These are phyloP conservation scores for Cheilosia grossa DNA, from an alignment of 2,888 invertebrate genomes.

Conservation along the genomic window DNA sequence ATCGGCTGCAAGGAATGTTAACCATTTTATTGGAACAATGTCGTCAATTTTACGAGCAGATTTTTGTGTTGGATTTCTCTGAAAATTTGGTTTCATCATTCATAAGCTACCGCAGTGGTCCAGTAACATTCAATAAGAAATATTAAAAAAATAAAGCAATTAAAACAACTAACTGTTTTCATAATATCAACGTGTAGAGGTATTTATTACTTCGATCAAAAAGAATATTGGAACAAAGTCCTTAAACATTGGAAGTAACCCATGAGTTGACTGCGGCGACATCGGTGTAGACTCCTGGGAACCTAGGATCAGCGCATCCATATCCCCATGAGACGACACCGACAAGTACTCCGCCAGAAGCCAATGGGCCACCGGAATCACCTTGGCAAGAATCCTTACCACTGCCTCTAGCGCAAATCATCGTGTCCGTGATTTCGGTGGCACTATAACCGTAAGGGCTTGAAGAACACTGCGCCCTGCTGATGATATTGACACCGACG, in stretches of 20 bases:
- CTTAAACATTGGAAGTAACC: constrained; percentile 44
- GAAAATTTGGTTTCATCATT: too few species aligned
- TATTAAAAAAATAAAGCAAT: too few species aligned
- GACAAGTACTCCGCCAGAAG: constrained; percentile 76
- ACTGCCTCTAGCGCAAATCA: constrained; percentile 78
- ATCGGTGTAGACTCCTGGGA: constrained; percentile 79
- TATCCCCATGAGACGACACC: constrained; percentile 80
- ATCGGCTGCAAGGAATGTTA: too few species aligned
- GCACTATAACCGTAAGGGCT: too few species aligned
- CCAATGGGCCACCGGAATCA: constrained; percentile 81
- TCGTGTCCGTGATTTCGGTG: constrained; percentile 46
- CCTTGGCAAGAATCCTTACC: constrained; percentile 79
- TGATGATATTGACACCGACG: constrained; percentile 83
- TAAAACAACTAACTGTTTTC: not conserved
- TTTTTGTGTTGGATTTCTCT: too few species aligned
- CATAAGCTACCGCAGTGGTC: too few species aligned
- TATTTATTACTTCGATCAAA: constrained; percentile 1
- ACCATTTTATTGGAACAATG: too few species aligned
- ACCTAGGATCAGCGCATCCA: constrained; percentile 77
- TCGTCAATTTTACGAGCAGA: too few species aligned
- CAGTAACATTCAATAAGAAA: not conserved
- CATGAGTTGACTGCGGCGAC: constrained; percentile 74
- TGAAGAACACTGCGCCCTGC: constrained; percentile 1
- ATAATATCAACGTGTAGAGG: not conserved
- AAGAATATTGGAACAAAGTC: not conserved